Evolutionary conservation across 2,113 vertebrate genomes (phyloP), one percentile per base, ranked within the genome.

Genomic region (Acanthochromis polyacanthus): DNA sequence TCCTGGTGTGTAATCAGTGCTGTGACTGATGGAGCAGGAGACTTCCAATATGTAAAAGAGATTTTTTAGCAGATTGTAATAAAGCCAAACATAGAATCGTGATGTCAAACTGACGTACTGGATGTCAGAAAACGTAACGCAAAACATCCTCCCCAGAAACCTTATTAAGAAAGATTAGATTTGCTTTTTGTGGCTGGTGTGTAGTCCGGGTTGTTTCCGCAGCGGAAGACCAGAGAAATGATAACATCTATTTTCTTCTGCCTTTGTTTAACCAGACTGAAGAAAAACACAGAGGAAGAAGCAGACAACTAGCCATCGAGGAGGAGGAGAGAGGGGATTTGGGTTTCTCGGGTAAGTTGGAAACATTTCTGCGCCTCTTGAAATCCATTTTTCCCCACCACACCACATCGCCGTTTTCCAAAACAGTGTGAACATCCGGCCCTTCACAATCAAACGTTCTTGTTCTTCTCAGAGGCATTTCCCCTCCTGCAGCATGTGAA

Each of bases 291-390:
- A 80, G 40, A 67, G 62, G 25, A 81, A 65, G 17, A 66, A 58
- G 71, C 55, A 82, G 55, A 52, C 32, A 19, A n/a, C 25, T 0
- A 14, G 10, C 67, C 52, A 48, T 53, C 45, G 45, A 80, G 75
- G 69, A 80, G 76, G 60, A 74, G 32, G 48, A 81, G 20, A 59
- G 45, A 71, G 53, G 43, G 60, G 68, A 87, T 78, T 83, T 14
- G 45, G 14, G 50, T 71, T 83, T 76, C 59, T 89, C 70, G 73
- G 90, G 92, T 93, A 72, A 91, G 91, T 81, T 72, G 46, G 67
- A 87, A 89, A 71, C 69, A 36, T 74, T 80, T 83, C 40, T 56
- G 1, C 46, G 28, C 19, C 14, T 57, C 73, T 56, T 45, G 56
- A 2, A 68, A 67, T 74, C 32, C 36, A 14, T 63, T 83, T 61